Evolutionary conservation across 2,888 invertebrate species (phyloP), one percentile per base, ranked within the genome.

Genomic region (Stomorhina lunata): DNA sequence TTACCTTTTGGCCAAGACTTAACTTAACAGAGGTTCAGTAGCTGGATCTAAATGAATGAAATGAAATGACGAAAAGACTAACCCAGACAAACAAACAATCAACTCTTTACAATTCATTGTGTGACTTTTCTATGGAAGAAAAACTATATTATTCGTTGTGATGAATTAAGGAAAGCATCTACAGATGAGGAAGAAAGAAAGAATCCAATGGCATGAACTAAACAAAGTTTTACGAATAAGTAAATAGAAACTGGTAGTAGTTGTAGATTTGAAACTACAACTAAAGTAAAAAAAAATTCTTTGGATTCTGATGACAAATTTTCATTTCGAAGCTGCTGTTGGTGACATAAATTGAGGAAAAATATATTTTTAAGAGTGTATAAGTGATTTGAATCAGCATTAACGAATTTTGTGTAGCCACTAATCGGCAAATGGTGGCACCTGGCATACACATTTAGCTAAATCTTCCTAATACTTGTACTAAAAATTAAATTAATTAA

Each of bases 71-170:
- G 15, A 57, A 55, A 72, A 71, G 48, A 61, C 40, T 40, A 53
- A 59, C 32, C 34, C n/a, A n/a, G n/a, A n/a, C n/a, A n/a, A 68
- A 68, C 72, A 22, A 32, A 22, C 57, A n/a, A n/a, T 61, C 59
- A 68, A 66, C 50, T 79, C 79, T 79, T 73, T 73, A 66, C 40
- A 79, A 73, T 73, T 79, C 72, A 73, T 72, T 73, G 66, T 66
- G 7, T 65, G 65, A 71, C 22, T 63, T 45, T 71, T 45, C 61
- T 63, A 12, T 55, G 17, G 25, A 57, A 66, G 29, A 6, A 37
- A 45, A 10, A 32, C n/a, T n/a, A n/a, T n/a, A n/a, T n/a, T n/a
- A n/a, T n/a, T n/a, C n/a, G n/a, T n/a, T n/a, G n/a, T n/a, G n/a
- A n/a, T n/a, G n/a, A n/a, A n/a, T n/a, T n/a, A n/a, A 59, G 53